These are phyloP conservation scores for Pygocentrus nattereri DNA, from an alignment of 2,797 vertebrate species.

Conservation along the genomic window DNA sequence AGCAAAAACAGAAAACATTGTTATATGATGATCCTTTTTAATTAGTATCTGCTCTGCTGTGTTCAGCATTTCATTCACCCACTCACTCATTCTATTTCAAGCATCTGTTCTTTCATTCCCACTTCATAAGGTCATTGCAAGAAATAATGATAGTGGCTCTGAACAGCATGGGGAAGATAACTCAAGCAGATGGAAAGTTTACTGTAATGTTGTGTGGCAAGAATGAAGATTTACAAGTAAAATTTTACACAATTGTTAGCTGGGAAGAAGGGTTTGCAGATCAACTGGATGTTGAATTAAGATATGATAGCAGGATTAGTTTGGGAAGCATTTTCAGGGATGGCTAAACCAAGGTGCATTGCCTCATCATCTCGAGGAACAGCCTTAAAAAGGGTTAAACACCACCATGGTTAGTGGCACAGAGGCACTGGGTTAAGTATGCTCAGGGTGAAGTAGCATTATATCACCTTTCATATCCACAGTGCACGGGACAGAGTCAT, in stretches of 20 bases:
- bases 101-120: slow-evolving; percentile 47
- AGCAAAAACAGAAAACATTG: slow-evolving; percentile 48
- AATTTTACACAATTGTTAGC: slow-evolving; percentile 75
- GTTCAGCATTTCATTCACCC: slow-evolving; percentile 45
- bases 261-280: slow-evolving; percentile 69
- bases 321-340: slow-evolving; percentile 50
- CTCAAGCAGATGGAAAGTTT: slow-evolving; percentile 73
- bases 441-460: slow-evolving; percentile 78
- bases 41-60: slow-evolving; percentile 28
- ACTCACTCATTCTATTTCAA: slow-evolving; percentile 68
- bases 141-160: slow-evolving; percentile 68
- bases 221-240: slow-evolving; percentile 74
- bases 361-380: slow-evolving; percentile 51
- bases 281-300: slow-evolving; percentile 72
- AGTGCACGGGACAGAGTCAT: slow-evolving; percentile 82
- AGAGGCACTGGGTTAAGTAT: slow-evolving; percentile 80
- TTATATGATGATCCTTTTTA: slow-evolving; percentile 40
- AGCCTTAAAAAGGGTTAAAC: slow-evolving; percentile 65
- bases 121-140: slow-evolving; percentile 54
- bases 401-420: slow-evolving; percentile 82
- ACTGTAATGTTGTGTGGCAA: slow-evolving; percentile 67
- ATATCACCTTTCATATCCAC: slow-evolving; percentile 91
- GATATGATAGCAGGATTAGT: slow-evolving; percentile 72
- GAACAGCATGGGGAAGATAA: slow-evolving; percentile 69
- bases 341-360: slow-evolving; percentile 58